phyloP scores from a whole-genome alignment of 2,113 vertebrate genomes.

The Xenotilapia leptura region DNA sequence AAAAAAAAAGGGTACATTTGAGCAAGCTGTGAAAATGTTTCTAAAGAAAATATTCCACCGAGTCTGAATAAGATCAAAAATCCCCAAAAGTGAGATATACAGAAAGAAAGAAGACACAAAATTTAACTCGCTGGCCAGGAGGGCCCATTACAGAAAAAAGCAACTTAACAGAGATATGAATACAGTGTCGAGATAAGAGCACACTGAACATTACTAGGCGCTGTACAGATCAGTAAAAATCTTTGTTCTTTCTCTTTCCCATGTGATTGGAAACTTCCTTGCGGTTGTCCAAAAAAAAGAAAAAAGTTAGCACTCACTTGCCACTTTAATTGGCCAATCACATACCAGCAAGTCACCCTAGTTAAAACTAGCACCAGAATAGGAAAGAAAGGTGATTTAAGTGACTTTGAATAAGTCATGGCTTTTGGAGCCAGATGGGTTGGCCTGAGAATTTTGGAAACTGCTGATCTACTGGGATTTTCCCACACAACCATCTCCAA shows the following conservation, averaged over 20 bases:
- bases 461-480: background rate
- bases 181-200: conserved; percentile 8
- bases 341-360: background rate
- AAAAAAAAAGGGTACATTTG: background rate
- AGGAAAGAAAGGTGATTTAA: background rate
- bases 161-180: conserved; percentile 30
- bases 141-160: conserved; percentile 9
- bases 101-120: background rate
- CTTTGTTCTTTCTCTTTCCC: background rate
- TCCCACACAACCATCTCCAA: background rate
- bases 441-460: background rate
- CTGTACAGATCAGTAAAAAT: background rate
- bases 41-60: conserved; percentile 46
- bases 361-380: background rate
- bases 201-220: background rate
- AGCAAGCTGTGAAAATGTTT: conserved; percentile 32
- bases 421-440: background rate
- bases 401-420: background rate
- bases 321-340: background rate
- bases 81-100: conserved; percentile 51
- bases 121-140: background rate
- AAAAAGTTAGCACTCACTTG: background rate
- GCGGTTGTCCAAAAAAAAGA: background rate
- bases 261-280: background rate
- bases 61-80: conserved; percentile 27